These are phyloP conservation scores for Lottia gigantea DNA, from an alignment of 2,888 invertebrate genomes.

Conservation along the genomic window DNA sequence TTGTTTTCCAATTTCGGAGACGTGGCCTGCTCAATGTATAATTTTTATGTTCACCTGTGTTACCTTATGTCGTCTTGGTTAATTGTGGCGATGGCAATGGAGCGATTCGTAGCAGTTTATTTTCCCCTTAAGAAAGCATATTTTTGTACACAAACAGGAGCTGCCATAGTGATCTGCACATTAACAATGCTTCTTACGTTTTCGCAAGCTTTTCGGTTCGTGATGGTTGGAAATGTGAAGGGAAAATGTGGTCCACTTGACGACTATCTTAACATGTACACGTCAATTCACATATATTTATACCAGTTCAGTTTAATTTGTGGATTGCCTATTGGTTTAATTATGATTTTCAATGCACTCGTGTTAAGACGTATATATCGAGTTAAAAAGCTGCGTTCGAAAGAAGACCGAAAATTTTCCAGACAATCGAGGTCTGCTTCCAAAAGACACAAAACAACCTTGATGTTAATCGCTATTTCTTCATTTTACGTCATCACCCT, in stretches of 20 bases:
- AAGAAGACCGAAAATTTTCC: constrained; percentile 14
- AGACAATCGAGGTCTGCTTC: constrained; percentile 19
- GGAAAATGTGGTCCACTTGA: constrained; percentile 37
- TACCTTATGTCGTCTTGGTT: constrained; percentile 45
- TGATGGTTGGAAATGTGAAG: constrained; percentile 37
- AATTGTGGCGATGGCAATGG: constrained; percentile 39
- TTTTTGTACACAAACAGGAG: constrained; percentile 32
- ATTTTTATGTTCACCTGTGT: constrained; percentile 26
- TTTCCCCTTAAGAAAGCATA: constrained; percentile 36
- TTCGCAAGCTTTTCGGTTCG: constrained; percentile 44
- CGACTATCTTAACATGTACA: constrained; percentile 28
- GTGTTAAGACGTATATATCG: neutral
- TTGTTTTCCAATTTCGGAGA: constrained; percentile 4
- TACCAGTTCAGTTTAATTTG: constrained; percentile 1
- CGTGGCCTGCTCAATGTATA: constrained; percentile 1
- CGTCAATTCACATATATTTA: neutral
- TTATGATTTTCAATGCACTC: neutral
- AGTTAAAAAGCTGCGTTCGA: neutral
- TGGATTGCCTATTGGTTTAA: neutral
- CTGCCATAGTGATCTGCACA: constrained; percentile 34
- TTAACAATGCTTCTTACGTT: constrained; percentile 33
- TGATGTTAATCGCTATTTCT: constrained; percentile 55
- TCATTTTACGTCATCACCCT: constrained; percentile 54
- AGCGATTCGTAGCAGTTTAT: constrained; percentile 39
- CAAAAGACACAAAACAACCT: constrained; percentile 48